Base-by-base conservation (phyloP, 2,797 vertebrate genomes). In the Staurois parvus region DNA sequence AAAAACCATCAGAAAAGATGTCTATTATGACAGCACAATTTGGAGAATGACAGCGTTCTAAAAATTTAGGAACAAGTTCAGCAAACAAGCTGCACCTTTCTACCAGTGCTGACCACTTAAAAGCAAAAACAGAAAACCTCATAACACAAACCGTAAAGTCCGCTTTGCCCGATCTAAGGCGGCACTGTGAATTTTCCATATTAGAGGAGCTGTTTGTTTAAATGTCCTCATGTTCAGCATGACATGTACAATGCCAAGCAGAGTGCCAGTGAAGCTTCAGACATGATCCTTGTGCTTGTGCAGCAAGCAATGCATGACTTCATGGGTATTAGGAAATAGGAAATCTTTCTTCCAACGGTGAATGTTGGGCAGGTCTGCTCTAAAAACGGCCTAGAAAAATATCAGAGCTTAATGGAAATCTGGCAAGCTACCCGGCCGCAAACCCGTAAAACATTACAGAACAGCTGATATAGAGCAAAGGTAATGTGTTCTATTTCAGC, bases 361-460 rank as follows among this genome's bases (percentile, higher is more conserved):
- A 69, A 62, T 11, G 28, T 62, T 62, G 32, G 68, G 32, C 72
- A n/a, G 69, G 42, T 19, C 19, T 17, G 42, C 48, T 70, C 21
- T 59, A 28, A 59, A 34, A 69, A 68, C 9, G 32, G 62, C 70
- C 70, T 64, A 45, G 32, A 45, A 74, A 74, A 82, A 64, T 72
- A 81, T 72, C 64, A 79, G 67, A 30, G 11, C 45, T 59, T 81
- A 81, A 72, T 79, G 77, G 76, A 79, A 79, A 79, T 28, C 78
- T 70, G 66, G 78, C 42, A 79, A 29, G 7, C 42, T 8, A 69
- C 28, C 19, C 30, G 28, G 28, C 68, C 66, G 6, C 66, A 56
- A n/a, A 64, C 66, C 78, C 21, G 11, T 48, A 79, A 79, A 79
- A 56, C 78, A 56, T 26, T 69, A 56, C 78, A 30, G 34, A 68